Percentiles rank a stretch among this genome's conserved stretches.
Evolutionary conservation across 1,140 invertebrate genomes (phyloP).

Genomic region (Notospermus geniculatus): DNA sequence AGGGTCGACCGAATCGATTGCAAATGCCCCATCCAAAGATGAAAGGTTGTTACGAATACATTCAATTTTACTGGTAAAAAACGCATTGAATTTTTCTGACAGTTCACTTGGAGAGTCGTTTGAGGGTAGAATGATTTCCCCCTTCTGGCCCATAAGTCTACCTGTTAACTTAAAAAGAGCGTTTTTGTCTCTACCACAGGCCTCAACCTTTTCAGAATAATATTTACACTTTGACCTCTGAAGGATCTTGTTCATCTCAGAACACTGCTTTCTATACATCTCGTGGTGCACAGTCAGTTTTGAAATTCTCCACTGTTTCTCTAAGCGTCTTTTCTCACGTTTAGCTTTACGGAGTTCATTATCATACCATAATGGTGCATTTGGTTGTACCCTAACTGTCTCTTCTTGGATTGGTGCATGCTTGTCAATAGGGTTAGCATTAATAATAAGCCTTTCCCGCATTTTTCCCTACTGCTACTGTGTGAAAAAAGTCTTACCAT

Average conservation of each 20-base stretch:
- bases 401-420: neutral
- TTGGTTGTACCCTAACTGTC: neutral
- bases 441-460: no score
- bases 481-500: no score
- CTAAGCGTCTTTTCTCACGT: neutral
- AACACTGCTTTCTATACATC: neutral
- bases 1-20: no score
- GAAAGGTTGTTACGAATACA: neutral
- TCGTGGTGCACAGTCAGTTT: neutral
- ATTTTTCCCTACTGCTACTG: no score
- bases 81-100: neutral
- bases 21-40: no score
- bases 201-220: neutral
- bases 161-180: slow-evolving; percentile 1
- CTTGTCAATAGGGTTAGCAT: neutral
- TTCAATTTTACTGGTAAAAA: neutral
- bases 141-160: neutral
- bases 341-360: neutral
- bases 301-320: neutral
- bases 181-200: neutral
- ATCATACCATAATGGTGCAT: neutral
- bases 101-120: neutral
- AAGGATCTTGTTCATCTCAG: neutral
- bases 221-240: neutral
- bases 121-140: neutral